Evolutionary conservation across 1,140 invertebrate species (phyloP).

Genomic region (Drosophila sp.): DNA sequence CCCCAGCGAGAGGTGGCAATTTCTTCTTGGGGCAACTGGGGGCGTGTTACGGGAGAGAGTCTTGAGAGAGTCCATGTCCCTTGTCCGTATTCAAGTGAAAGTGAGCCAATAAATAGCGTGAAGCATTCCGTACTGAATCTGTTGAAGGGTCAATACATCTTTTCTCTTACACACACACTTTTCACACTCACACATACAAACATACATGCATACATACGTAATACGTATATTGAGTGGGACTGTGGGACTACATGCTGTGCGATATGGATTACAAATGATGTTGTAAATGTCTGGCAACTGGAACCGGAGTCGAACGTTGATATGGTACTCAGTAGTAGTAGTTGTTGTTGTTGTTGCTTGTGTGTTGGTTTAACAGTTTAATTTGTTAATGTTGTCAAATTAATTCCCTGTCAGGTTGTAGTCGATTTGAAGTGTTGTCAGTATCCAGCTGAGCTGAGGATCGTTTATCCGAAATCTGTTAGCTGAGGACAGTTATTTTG

Average conservation of each 20-base stretch:
- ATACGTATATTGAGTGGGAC: slow-evolving; percentile 26
- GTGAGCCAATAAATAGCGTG: slow-evolving; percentile 83
- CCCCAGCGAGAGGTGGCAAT: slow-evolving; percentile 53
- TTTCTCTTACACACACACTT: slow-evolving; percentile 40
- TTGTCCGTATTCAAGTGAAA: slow-evolving; percentile 60
- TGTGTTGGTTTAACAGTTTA: slow-evolving; percentile 79
- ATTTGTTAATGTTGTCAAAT: slow-evolving; percentile 84
- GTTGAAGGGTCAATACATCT: slow-evolving; percentile 83
- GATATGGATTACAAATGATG: slow-evolving; percentile 84
- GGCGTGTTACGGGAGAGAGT: slow-evolving; percentile 25
- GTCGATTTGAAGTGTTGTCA: slow-evolving; percentile 41
- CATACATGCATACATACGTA: not conserved
- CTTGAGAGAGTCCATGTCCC: not conserved
- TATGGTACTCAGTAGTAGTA: slow-evolving; percentile 36
- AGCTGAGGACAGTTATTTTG: not conserved
- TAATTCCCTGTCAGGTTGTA: slow-evolving; percentile 75
- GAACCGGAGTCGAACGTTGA: slow-evolving; percentile 26
- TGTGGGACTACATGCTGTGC: slow-evolving; percentile 77
- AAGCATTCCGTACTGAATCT: slow-evolving; percentile 61
- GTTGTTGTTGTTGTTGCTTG: slow-evolving; percentile 28
- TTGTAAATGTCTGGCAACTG: slow-evolving; percentile 70
- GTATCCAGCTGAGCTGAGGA: not conserved
- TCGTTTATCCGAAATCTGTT: slow-evolving; percentile 5
- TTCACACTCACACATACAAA: slow-evolving; percentile 25
- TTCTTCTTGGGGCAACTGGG: slow-evolving; percentile 27